Percentiles rank a stretch among this genome's conserved stretches.
Evolutionary conservation across 2,113 vertebrate genomes (phyloP).

Genomic region (Gopherus evgoodei): DNA sequence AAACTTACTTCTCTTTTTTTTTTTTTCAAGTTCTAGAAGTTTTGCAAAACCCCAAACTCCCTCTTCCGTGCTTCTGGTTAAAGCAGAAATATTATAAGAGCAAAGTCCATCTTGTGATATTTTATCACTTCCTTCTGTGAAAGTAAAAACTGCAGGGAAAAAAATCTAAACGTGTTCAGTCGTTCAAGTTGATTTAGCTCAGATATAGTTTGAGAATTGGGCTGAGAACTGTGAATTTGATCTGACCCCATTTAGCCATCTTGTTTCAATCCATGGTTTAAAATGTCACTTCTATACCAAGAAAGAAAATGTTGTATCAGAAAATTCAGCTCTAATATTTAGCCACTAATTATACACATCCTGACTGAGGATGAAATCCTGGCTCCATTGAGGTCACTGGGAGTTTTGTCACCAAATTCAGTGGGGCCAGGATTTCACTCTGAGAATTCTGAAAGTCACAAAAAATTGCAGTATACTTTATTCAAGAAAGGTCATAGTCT

Average conservation of each 20-base stretch:
- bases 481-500: no score
- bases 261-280: neutral
- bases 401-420: no score
- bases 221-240: neutral
- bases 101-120: neutral
- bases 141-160: neutral
- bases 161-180: neutral
- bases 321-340: neutral
- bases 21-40: neutral
- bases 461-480: no score
- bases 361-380: no score
- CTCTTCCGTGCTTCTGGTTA: neutral
- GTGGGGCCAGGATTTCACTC: no score
- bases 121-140: constrained; percentile 10
- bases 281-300: neutral
- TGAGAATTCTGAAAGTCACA: no score
- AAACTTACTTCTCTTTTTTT: no score
- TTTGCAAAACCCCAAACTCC: neutral
- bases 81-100: neutral
- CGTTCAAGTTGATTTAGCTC: neutral
- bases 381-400: no score
- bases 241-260: neutral
- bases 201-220: neutral
- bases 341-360: neutral
- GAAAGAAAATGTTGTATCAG: neutral